Conservation (phyloP, 23 tunicate species). For the Corella eumyota region DNA sequence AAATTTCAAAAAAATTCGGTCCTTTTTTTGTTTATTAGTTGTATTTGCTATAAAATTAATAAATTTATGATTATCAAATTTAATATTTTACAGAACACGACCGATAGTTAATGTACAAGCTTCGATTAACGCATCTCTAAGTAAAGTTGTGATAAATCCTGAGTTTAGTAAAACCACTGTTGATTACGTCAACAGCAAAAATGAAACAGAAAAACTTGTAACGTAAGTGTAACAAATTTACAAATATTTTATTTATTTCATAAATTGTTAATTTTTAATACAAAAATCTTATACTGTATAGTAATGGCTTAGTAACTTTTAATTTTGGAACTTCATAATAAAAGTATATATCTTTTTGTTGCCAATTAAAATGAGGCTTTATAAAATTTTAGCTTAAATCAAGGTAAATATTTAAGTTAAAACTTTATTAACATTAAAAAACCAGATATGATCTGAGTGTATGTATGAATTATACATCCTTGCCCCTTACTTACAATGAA, state of each 20-base stretch:
- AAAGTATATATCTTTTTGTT: no score
- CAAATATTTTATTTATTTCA: not conserved
- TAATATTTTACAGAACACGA: no score
- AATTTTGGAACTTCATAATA: no score
- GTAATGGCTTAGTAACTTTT: not conserved
- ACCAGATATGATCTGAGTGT: conserved; percentile 27
- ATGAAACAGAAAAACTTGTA: conserved; percentile 8
- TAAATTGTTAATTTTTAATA: not conserved
- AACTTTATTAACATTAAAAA: no score
- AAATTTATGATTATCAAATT: no score
- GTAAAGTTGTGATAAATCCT: conserved; percentile 23
- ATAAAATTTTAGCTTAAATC: no score
- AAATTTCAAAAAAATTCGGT: no score
- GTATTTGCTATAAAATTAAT: no score
- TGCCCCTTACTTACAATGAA: conserved; percentile 33
- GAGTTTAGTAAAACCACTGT: conserved; percentile 3
- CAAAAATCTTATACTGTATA: not conserved
- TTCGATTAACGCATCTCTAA: conserved; percentile 20
- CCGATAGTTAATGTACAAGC: conserved; percentile 46
- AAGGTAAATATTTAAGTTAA: no score
- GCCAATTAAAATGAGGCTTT: no score
- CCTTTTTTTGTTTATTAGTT: no score
- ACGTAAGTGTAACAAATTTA: conserved; percentile 3
- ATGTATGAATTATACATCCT: conserved; percentile 65
- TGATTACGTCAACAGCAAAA: conserved; percentile 2